Base-by-base conservation (phyloP, 2,113 vertebrate species). In the Periophthalmodon schlosseri region DNA sequence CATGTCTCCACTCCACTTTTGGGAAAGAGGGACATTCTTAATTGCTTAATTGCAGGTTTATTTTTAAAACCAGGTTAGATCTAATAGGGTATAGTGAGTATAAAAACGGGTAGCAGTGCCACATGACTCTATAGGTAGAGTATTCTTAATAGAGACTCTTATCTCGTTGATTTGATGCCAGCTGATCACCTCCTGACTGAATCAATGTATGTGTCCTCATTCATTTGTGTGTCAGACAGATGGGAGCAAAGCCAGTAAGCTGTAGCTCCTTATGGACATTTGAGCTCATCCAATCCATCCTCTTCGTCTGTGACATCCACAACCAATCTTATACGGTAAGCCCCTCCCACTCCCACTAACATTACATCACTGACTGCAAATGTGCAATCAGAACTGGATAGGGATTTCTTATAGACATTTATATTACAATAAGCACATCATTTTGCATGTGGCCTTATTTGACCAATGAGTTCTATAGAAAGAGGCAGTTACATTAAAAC, bases 241-340 rank as follows among this genome's bases (percentile, higher is more conserved):
- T 90, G 88, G 85, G 65, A 76, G 65, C 57, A 82, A 81, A 90
- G 85, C 86, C 80, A 75, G 78, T 91, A 88, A 90, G 84, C 81
- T 80, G 80, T 73, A 78, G 81, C 75, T 84, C 33, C 61, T 90
- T 77, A 86, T 75, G 52, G 70, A 84, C 84, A 49, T 88, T 90
- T 87, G 85, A 76, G 75, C 69, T 83, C 77, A 83, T 90, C 80
- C 89, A 83, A 83, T 90, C 86, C 76, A 86, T 84, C 76, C 63
- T 6, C 72, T 78, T 60, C 6, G 50, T 56, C 57, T 2, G 58
- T 79, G 76, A 78, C 74, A 77, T 81, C 68, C 57, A 20, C 58
- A 39, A 47, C 23, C 15, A 65, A 57, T 49, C 69, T 54, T 68
- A 15, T 74, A 44, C 0, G 5, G 67, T 36, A 28, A 66, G 52